Conservation (phyloP, 2,797 vertebrate genomes). For the Gymnopithys bicolor region DNA sequence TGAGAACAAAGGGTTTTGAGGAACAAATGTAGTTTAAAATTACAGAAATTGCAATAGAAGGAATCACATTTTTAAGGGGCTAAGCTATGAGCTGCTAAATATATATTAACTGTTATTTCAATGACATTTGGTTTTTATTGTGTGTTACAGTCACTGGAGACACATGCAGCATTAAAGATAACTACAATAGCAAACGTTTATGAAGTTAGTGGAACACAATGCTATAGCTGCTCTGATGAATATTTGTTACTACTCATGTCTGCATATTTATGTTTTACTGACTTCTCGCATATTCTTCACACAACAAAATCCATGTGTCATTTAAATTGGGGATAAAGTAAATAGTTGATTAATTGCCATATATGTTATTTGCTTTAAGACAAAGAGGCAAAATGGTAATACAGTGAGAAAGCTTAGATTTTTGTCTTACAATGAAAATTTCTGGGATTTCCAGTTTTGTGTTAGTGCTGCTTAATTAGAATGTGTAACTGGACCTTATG, state of each 20-base stretch:
- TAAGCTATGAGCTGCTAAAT: constrained; percentile 15
- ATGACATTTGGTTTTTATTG: neutral
- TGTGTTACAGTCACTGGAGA: neutral
- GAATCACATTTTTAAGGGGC: neutral
- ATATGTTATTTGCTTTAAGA: neutral
- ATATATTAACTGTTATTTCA: neutral
- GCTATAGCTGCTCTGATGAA: neutral
- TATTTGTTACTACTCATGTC: neutral
- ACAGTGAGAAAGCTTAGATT: neutral
- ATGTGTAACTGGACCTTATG: neutral
- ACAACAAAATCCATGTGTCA: neutral
- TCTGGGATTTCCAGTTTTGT: neutral
- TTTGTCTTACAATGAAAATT: neutral
- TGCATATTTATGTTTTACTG: neutral
- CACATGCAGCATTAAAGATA: neutral
- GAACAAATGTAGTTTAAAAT: neutral
- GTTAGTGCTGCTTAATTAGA: constrained; percentile 24
- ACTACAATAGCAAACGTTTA: neutral
- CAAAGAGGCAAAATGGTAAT: neutral
- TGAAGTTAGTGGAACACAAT: neutral
- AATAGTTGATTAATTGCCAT: neutral
- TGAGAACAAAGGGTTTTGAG: neutral
- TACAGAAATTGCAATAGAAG: neutral
- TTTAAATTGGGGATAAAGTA: constrained; percentile 18
- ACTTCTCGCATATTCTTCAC: neutral